Evolutionary conservation across 2,113 vertebrate species (phyloP).

Genomic region (Platichthys stellatus): DNA sequence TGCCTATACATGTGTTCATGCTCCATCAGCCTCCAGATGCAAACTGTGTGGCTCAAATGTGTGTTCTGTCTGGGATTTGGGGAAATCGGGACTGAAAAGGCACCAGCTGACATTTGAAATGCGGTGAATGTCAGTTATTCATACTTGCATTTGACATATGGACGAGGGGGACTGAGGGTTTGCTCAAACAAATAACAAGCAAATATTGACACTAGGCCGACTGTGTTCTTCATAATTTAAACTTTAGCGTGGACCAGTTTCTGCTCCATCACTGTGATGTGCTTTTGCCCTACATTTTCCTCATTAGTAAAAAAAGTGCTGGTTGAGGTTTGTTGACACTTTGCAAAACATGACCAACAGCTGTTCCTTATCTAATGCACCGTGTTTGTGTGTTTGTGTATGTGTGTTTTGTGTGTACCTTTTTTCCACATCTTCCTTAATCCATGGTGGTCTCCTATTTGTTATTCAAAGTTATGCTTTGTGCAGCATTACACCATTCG

Average conservation of each 20-base stretch:
- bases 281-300: constrained; percentile 41
- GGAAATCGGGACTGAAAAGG: constrained; percentile 31
- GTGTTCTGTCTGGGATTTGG: constrained; percentile 57
- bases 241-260: constrained; percentile 40
- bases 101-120: constrained; percentile 47
- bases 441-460: constrained; percentile 28
- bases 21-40: constrained; percentile 64
- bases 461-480: constrained; percentile 49
- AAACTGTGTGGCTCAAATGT: constrained; percentile 55
- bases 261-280: constrained; percentile 18
- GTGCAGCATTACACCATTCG: constrained; percentile 58
- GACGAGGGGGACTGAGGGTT: constrained; percentile 18
- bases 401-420: background rate
- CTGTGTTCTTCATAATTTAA: constrained; percentile 58
- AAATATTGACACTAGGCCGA: constrained; percentile 39
- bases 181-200: constrained; percentile 50
- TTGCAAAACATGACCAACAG: constrained; percentile 14
- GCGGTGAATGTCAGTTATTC: constrained; percentile 52
- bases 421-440: constrained; percentile 21
- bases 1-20: constrained; percentile 68
- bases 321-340: constrained; percentile 38
- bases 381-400: constrained; percentile 24
- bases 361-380: constrained; percentile 16
- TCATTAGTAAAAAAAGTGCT: constrained; percentile 19
- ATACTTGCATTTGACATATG: constrained; percentile 36